Percentiles rank a stretch among this genome's conserved stretches.
Conservation (phyloP, 2,888 invertebrate species). For the Drosophila suboccidentalis region DNA sequence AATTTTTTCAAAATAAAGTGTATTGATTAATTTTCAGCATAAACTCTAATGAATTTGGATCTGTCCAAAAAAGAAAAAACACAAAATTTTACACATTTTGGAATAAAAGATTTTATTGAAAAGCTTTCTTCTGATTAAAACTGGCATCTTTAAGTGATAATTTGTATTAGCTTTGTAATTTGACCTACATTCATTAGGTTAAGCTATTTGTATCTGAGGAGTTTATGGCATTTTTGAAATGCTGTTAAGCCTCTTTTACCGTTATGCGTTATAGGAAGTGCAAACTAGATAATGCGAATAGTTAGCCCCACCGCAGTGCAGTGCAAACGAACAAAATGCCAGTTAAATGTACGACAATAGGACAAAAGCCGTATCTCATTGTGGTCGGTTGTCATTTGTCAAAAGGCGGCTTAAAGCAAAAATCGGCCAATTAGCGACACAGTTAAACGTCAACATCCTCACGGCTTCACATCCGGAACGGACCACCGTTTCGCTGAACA, state of each 20-base stretch:
- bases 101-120: neutral
- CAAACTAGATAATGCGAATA: constrained; percentile 26
- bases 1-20: too few species aligned
- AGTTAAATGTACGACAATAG: constrained; percentile 51
- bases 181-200: constrained; percentile 1
- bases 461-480: constrained; percentile 78
- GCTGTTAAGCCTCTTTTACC: constrained; percentile 47
- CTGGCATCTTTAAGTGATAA: neutral
- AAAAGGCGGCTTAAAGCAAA: constrained; percentile 60
- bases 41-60: too few species aligned
- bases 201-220: constrained; percentile 1
- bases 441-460: constrained; percentile 81
- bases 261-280: constrained; percentile 54
- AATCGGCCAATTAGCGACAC: constrained; percentile 78
- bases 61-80: too few species aligned
- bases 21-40: too few species aligned
- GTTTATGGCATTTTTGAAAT: constrained; percentile 33
- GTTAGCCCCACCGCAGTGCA: constrained; percentile 51
- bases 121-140: neutral
- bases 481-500: constrained; percentile 31
- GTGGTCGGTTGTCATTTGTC: constrained; percentile 77
- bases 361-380: constrained; percentile 40
- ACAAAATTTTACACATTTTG: too few species aligned
- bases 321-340: constrained; percentile 30
- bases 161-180: neutral